phyloP scores from a whole-genome alignment of 2,888 invertebrate genomes.

The Spodoptera picta region DNA sequence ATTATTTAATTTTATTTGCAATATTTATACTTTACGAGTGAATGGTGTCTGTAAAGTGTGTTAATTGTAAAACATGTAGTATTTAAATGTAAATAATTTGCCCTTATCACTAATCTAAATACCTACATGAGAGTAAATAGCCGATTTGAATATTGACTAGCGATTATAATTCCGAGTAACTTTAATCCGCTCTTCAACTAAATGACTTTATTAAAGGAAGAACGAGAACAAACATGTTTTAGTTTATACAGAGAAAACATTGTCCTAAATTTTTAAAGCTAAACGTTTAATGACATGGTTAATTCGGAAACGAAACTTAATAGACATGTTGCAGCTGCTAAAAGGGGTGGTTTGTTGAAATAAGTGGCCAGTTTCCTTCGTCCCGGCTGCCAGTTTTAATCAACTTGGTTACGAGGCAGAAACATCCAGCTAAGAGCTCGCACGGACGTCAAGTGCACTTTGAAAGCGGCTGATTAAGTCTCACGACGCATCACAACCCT shows the following conservation, averaged over 20 bases:
- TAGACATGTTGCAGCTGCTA: constrained; percentile 64
- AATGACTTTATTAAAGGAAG: neutral
- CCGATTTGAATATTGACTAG: neutral
- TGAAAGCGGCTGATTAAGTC: constrained; percentile 74
- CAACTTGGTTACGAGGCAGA: constrained; percentile 71
- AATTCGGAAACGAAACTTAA: constrained; percentile 61
- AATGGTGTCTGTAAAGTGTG: constrained; percentile 12
- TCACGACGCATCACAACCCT: constrained; percentile 50
- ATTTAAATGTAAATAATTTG: constrained; percentile 18
- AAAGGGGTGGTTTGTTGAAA: constrained; percentile 73
- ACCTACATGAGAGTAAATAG: constrained; percentile 7
- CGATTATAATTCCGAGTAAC: too few species aligned
- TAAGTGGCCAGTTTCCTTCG: constrained; percentile 70
- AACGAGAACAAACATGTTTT: neutral
- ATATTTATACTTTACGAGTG: constrained; percentile 30
- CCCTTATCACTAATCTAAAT: constrained; percentile 5
- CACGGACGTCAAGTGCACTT: constrained; percentile 72
- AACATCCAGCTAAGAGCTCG: constrained; percentile 66
- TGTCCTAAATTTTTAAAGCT: constrained; percentile 22
- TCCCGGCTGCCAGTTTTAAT: constrained; percentile 76
- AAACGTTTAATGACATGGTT: constrained; percentile 45
- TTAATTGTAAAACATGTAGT: constrained; percentile 19
- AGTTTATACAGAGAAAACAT: constrained; percentile 11
- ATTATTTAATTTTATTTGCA: constrained; percentile 35
- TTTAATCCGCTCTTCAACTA: too few species aligned